Percentiles rank a stretch among this genome's conserved stretches.
These are phyloP conservation scores for Lycopodina hypogea DNA, from an alignment of 37 sponge, comb jelly and placozoan species.

Conservation along the genomic window DNA sequence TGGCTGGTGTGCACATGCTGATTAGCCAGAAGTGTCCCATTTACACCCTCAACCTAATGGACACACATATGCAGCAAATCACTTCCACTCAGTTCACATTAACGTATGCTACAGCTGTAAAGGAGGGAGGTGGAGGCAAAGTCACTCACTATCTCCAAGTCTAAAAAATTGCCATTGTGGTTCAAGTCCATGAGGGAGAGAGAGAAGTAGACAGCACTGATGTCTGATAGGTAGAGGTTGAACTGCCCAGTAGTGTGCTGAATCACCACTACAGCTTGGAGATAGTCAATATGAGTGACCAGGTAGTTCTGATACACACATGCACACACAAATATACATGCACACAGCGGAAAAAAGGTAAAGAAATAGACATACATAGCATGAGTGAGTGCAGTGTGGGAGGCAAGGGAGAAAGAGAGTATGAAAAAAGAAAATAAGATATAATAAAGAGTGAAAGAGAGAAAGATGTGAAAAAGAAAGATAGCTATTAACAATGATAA, in stretches of 20 bases:
- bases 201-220: constrained; percentile 57
- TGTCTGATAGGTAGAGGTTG: constrained; percentile 78
- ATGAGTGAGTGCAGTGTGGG: neutral
- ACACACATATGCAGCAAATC: too few relatives aligned
- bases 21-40: constrained; percentile 71
- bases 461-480: neutral
- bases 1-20: constrained; percentile 41
- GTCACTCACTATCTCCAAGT: constrained; percentile 39
- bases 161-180: neutral
- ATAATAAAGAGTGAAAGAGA: neutral
- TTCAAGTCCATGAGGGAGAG: constrained; percentile 57
- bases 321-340: too few relatives aligned
- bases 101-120: neutral
- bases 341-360: neutral
- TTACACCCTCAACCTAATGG: constrained; percentile 60
- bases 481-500: too few relatives aligned
- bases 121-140: neutral
- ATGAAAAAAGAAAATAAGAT: neutral
- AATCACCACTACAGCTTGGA: constrained; percentile 66
- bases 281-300: constrained; percentile 30
- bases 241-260: constrained; percentile 30
- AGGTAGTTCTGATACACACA: constrained; percentile 33
- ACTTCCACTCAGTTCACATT: neutral
- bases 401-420: neutral
- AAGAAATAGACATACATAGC: too few relatives aligned